phyloP scores from a whole-genome alignment of 2,888 invertebrate species.

The Dryococelus australis region DNA sequence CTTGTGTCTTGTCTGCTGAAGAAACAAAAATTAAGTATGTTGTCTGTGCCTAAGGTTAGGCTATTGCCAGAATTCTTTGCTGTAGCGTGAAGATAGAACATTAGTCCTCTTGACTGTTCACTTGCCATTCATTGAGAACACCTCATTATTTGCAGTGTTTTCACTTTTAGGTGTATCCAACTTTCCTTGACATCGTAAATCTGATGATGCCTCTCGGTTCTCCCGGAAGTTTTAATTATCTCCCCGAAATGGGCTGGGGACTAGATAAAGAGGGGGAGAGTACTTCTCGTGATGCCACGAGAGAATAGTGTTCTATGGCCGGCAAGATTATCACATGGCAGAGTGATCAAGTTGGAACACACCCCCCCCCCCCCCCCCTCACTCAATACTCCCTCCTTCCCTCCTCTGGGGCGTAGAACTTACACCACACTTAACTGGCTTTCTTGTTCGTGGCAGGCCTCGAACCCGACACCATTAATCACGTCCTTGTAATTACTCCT shows the following conservation, averaged over 20 bases:
- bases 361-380: neutral
- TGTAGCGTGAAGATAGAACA: no score
- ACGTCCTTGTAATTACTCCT: neutral
- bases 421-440: neutral
- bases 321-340: neutral
- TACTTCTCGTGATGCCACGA: neutral
- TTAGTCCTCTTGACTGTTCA: no score
- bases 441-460: neutral
- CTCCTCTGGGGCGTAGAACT: neutral
- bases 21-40: no score
- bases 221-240: no score
- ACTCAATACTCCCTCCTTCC: neutral
- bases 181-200: neutral
- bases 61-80: no score
- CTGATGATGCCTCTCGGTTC: no score
- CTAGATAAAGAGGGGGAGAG: no score
- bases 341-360: neutral
- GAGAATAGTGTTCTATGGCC: neutral
- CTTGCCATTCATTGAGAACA: no score
- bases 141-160: no score
- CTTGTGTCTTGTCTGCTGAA: no score
- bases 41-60: no score
- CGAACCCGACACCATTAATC: constrained; percentile 2
- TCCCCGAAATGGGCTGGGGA: no score
- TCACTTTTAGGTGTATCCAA: neutral